These are phyloP conservation scores for Cheumatopsyche charites DNA, from an alignment of 1,140 invertebrate species.

Conservation along the genomic window DNA sequence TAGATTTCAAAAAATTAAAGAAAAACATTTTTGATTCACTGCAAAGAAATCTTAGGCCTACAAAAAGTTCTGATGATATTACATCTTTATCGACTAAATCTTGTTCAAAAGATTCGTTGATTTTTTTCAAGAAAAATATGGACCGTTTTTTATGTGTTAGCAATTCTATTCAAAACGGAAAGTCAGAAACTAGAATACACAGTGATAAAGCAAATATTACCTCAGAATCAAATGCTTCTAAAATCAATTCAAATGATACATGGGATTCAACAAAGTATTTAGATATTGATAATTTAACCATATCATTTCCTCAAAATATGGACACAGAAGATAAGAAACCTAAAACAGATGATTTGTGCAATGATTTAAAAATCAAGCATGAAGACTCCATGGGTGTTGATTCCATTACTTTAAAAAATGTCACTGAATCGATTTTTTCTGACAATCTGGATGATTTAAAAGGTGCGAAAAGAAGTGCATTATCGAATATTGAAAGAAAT, in stretches of 20 bases:
- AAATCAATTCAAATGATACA: conserved; percentile 14
- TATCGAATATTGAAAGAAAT: conserved; percentile 21
- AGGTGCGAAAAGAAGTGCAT: background rate
- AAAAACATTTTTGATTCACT: conserved; percentile 33
- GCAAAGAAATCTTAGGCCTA: conserved; percentile 40
- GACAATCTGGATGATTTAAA: background rate
- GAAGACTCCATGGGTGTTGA: too few species aligned
- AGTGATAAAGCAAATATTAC: too few species aligned
- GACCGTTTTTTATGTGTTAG: conserved; percentile 44
- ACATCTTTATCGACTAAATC: conserved; percentile 25
- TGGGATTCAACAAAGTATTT: conserved; percentile 32
- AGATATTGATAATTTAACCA: conserved; percentile 6
- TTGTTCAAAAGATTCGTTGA: conserved; percentile 38
- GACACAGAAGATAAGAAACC: background rate
- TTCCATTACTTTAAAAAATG: too few species aligned
- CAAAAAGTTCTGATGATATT: conserved; percentile 38
- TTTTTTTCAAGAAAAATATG: conserved; percentile 33
- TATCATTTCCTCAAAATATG: background rate
- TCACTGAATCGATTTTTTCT: too few species aligned
- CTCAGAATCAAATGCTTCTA: background rate
- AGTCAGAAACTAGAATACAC: background rate
- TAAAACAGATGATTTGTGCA: too few species aligned
- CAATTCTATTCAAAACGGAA: background rate
- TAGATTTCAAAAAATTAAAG: conserved; percentile 43
- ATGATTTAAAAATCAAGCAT: too few species aligned